These are phyloP conservation scores for Garra rufa DNA, from an alignment of 2,113 vertebrate species.

Conservation along the genomic window DNA sequence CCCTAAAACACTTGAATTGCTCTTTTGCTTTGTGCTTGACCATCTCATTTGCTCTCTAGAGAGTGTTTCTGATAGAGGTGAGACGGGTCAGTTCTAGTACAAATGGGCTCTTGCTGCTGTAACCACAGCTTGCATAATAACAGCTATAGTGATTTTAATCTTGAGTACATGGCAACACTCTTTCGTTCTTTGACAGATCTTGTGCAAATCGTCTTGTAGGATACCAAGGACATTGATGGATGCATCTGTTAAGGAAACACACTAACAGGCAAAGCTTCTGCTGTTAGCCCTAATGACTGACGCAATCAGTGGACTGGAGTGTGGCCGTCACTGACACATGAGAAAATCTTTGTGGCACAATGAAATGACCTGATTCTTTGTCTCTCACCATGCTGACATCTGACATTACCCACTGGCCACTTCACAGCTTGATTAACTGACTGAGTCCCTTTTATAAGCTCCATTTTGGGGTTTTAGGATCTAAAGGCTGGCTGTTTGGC, in stretches of 20 bases:
- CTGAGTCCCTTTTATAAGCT: not conserved
- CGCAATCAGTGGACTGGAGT: slow-evolving; percentile 48
- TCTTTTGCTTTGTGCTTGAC: not conserved
- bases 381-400: slow-evolving; percentile 12
- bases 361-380: slow-evolving; percentile 18
- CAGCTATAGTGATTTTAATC: not conserved
- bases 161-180: not conserved
- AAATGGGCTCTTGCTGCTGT: slow-evolving; percentile 7
- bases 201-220: not conserved
- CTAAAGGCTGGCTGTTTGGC: slow-evolving; percentile 7
- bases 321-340: slow-evolving; percentile 30
- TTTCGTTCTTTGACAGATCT: not conserved
- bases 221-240: not conserved
- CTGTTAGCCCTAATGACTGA: slow-evolving; percentile 58
- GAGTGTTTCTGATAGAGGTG: slow-evolving; percentile 3
- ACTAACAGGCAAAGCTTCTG: slow-evolving; percentile 24
- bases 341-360: slow-evolving; percentile 32
- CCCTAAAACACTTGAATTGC: not conserved
- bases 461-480: not conserved
- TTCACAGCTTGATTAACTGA: slow-evolving; percentile 23
- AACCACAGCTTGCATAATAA: not conserved
- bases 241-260: not conserved
- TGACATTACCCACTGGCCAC: slow-evolving; percentile 10
- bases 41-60: not conserved
- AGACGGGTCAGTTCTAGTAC: not conserved